Percentiles rank a stretch among this genome's conserved stretches.
Conservation (phyloP, 2,888 invertebrate species). For the Sphinx pinastri region DNA sequence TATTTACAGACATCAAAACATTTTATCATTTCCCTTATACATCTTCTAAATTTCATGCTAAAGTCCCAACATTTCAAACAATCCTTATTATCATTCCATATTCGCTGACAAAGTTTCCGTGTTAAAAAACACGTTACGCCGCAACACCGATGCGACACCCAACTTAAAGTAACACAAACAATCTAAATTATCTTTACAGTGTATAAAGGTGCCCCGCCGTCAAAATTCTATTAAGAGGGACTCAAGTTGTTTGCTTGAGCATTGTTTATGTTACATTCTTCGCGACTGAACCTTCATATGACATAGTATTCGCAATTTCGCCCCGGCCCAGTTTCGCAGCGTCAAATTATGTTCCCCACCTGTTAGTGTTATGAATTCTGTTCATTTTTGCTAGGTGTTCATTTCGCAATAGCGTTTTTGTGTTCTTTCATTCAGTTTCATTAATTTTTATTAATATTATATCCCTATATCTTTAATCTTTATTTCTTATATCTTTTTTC, state of each 20-base stretch:
- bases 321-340: slow-evolving; percentile 48
- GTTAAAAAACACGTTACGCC: slow-evolving; percentile 21
- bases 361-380: slow-evolving; percentile 62
- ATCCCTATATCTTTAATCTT: neutral
- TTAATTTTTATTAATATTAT: slow-evolving; percentile 1
- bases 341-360: slow-evolving; percentile 63
- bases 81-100: neutral
- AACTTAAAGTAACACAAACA: slow-evolving; percentile 31
- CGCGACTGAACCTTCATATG: slow-evolving; percentile 59
- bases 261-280: slow-evolving; percentile 70
- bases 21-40: no score
- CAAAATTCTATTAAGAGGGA: slow-evolving; percentile 73
- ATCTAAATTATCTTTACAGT: slow-evolving; percentile 62
- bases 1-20: no score
- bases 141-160: slow-evolving; percentile 27
- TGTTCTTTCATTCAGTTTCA: neutral
- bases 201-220: slow-evolving; percentile 59
- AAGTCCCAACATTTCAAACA: neutral
- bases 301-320: slow-evolving; percentile 66
- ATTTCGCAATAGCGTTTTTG: neutral
- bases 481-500: no score
- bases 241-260: slow-evolving; percentile 68
- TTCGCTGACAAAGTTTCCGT: neutral
- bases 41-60: no score
- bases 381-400: slow-evolving; percentile 17